Evolutionary conservation across 2,888 invertebrate species (phyloP).

Genomic region (Clepsis dumicolana): DNA sequence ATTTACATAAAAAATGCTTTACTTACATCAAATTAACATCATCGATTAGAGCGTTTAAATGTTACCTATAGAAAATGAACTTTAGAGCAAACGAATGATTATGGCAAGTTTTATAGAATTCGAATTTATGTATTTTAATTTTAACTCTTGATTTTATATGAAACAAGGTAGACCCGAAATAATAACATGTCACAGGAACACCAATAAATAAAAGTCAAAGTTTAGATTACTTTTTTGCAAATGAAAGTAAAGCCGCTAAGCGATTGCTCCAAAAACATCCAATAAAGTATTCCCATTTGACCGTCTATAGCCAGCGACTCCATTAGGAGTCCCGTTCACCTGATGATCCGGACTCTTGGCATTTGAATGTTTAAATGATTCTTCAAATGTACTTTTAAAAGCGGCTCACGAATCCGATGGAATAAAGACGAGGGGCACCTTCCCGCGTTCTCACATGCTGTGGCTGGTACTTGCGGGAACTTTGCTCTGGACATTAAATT

Average conservation of each 20-base stretch:
- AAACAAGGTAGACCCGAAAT: not conserved
- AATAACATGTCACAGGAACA: not conserved
- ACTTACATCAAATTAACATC: too few species aligned
- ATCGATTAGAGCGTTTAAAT: too few species aligned
- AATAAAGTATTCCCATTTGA: conserved; percentile 34
- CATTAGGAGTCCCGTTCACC: not conserved
- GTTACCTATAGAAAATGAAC: too few species aligned
- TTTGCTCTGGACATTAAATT: conserved; percentile 17
- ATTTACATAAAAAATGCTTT: too few species aligned
- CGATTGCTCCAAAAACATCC: conserved; percentile 32
- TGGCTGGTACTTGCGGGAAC: not conserved
- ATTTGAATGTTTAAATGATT: conserved; percentile 28
- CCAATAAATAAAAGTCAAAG: not conserved
- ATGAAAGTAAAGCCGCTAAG: conserved; percentile 34
- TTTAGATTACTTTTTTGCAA: conserved; percentile 27
- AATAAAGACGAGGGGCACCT: conserved; percentile 27
- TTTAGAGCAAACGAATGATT: too few species aligned
- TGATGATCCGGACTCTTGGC: conserved; percentile 10
- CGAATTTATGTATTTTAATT: too few species aligned
- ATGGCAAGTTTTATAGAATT: too few species aligned
- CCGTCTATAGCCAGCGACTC: conserved; percentile 1
- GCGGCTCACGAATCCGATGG: conserved; percentile 33
- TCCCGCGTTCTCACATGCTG: conserved; percentile 12
- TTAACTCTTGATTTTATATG: too few species aligned
- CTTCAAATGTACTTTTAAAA: conserved; percentile 34